Base-by-base conservation (phyloP, 2,113 vertebrate species). In the Micromys minutus region DNA sequence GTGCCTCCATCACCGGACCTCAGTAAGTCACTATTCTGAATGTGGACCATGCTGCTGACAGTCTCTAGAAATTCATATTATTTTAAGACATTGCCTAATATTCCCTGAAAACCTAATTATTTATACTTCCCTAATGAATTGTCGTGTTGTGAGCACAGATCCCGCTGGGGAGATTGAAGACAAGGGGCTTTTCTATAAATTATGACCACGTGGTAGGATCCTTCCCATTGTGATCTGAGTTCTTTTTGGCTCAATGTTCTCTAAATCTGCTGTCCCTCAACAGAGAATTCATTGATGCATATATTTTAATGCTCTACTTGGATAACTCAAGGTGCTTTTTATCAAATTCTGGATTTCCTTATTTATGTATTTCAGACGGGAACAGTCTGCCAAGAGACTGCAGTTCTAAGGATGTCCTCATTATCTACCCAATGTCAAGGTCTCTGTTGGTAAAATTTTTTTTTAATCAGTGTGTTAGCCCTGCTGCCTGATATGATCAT, bases 1-100 rank as follows among this genome's bases (percentile, higher is more conserved):
- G 83, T 15, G 76, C 55, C 22, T 69, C 50, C 63, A 57, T 79
- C 65, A 77, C 16, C 45, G 17, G 55, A 87, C 7, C 12, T 83
- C 4, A 17, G 39, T 61, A 50, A 93, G 7, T 12, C 34, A 50
- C n/a, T 88, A 5, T 85, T 72, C 16, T 90, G 50, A 76, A 11
- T 75, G 6, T 16, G 24, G 67, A 61, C 52, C 17, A 91, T 29
- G 69, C 21, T 63, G 26, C 16, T 75, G 21, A 90, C 47, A 83
- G 52, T 87, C 50, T 90, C 57, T 9, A 90, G 85, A 57, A 90
- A 85, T 84, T 80, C 50, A 92, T 71, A 29, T 80, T 24, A 90
- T 88, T 94, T 57, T 22, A 39, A 93, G 61, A 42, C n/a, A 74
- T 7, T 74, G 0, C 77, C 47, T 50, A 52, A n/a, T n/a, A 79